These are phyloP conservation scores for Molossus alvarezi DNA, from an alignment of 2,797 vertebrate species.

Conservation along the genomic window DNA sequence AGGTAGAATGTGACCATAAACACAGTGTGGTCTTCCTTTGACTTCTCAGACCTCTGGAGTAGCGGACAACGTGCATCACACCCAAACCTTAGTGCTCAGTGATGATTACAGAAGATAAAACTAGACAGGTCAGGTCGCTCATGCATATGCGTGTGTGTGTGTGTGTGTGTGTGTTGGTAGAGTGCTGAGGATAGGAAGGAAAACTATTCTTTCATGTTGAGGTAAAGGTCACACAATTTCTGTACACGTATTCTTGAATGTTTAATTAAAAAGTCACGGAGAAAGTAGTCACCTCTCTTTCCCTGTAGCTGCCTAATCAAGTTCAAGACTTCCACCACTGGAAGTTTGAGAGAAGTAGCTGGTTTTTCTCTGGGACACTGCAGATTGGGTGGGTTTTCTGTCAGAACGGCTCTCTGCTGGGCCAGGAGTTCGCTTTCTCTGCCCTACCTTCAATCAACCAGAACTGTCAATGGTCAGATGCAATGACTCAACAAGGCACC, in stretches of 20 bases:
- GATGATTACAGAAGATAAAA: neutral
- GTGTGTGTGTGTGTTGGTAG: neutral
- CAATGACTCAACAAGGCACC: slow-evolving; percentile 25
- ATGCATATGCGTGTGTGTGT: neutral
- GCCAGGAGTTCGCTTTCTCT: neutral
- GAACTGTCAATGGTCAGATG: slow-evolving; percentile 29
- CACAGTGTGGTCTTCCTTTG: neutral
- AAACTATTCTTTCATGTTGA: neutral
- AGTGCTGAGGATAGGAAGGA: neutral
- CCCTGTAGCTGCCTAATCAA: neutral
- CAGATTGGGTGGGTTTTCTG: neutral
- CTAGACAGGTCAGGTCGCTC: neutral
- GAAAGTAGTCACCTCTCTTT: neutral
- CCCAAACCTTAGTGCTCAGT: neutral
- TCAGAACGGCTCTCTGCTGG: neutral
- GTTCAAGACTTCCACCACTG: neutral
- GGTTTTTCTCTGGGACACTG: neutral
- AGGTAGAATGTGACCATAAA: neutral
- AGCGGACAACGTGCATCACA: neutral
- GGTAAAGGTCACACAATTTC: neutral
- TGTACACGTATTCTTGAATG: neutral
- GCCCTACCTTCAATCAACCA: neutral
- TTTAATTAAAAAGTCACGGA: slow-evolving; percentile 42
- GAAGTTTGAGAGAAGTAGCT: neutral
- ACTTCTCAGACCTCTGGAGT: neutral